Evolutionary conservation across 1,140 invertebrate genomes (phyloP).

Genomic region (Drosophila sp.): DNA sequence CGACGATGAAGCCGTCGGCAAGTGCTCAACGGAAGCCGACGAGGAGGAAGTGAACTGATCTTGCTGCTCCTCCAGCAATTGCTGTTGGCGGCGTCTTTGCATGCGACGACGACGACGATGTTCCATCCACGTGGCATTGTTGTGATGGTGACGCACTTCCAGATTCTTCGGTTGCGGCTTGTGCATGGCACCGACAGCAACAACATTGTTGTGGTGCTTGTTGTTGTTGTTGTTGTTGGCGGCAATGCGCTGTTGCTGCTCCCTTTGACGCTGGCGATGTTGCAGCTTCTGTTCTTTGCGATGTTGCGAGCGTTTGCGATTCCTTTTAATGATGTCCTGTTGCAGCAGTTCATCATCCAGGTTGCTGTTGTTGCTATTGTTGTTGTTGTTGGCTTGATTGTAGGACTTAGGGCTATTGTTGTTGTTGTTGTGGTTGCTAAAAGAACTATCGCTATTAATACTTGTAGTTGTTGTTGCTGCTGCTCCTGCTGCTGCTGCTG

Average conservation of each 20-base stretch:
- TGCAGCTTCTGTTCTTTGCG: slow-evolving; percentile 19
- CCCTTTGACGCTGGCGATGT: slow-evolving; percentile 12
- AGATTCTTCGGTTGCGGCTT: slow-evolving; percentile 72
- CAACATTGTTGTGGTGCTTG: background rate
- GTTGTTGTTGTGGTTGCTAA: slow-evolving; percentile 34
- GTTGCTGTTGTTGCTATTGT: slow-evolving; percentile 3
- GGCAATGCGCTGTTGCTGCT: slow-evolving; percentile 25
- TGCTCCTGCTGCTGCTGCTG: slow-evolving; percentile 45
- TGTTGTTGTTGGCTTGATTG: slow-evolving; percentile 59
- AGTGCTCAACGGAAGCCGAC: slow-evolving; percentile 36
- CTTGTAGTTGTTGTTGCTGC: slow-evolving; percentile 53
- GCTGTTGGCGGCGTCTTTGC: slow-evolving; percentile 53
- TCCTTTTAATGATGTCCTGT: slow-evolving; percentile 16
- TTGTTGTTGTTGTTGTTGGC: slow-evolving; percentile 28
- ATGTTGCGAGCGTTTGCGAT: slow-evolving; percentile 20
- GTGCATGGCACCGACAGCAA: slow-evolving; percentile 44
- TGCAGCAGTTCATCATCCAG: slow-evolving; percentile 22
- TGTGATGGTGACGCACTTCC: slow-evolving; percentile 68
- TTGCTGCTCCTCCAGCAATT: slow-evolving; percentile 6
- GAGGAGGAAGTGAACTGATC: background rate
- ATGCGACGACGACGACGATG: slow-evolving; percentile 52
- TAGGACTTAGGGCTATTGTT: slow-evolving; percentile 65
- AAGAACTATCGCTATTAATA: slow-evolving; percentile 78
- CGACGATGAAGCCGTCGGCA: slow-evolving; percentile 63
- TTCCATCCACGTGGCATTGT: slow-evolving; percentile 66